Percentiles rank a stretch among this genome's conserved stretches.
Evolutionary conservation across 2,113 vertebrate genomes (phyloP).

Genomic region (Cinclus mexicanus): DNA sequence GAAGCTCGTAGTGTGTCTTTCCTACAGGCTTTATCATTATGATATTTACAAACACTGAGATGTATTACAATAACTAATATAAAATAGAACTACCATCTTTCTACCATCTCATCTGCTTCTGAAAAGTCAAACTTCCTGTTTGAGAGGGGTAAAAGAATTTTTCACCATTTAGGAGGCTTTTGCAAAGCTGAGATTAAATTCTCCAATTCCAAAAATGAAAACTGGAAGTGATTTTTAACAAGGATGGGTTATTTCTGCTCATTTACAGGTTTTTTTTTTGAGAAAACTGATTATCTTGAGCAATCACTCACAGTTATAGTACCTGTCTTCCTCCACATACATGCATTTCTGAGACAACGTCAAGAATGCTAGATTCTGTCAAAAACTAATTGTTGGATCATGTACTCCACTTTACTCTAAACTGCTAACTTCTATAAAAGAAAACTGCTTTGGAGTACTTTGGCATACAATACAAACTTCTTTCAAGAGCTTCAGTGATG

Average conservation of each 20-base stretch:
- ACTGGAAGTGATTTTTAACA: constrained; percentile 7
- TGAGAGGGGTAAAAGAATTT: not conserved
- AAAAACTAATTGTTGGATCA: not conserved
- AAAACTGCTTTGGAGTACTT: not conserved
- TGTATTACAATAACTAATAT: not conserved
- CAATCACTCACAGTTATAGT: not conserved
- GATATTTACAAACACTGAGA: not conserved
- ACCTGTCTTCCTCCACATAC: not conserved
- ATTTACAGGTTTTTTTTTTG: constrained; percentile 12
- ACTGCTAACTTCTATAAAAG: not conserved
- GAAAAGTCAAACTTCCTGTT: not conserved
- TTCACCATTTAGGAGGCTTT: not conserved
- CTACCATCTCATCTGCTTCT: not conserved
- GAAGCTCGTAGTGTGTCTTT: not conserved
- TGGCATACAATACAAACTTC: not conserved
- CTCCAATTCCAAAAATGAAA: not conserved
- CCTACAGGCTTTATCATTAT: not conserved
- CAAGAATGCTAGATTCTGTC: not conserved
- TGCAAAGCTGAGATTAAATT: not conserved
- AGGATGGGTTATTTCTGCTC: not conserved
- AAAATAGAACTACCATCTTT: not conserved
- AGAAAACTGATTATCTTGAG: not conserved
- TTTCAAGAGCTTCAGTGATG: not conserved
- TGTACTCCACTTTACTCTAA: not conserved
- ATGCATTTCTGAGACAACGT: not conserved